These are phyloP conservation scores for Bombyx mandarina DNA, from an alignment of 1,140 invertebrate genomes.

Conservation along the genomic window DNA sequence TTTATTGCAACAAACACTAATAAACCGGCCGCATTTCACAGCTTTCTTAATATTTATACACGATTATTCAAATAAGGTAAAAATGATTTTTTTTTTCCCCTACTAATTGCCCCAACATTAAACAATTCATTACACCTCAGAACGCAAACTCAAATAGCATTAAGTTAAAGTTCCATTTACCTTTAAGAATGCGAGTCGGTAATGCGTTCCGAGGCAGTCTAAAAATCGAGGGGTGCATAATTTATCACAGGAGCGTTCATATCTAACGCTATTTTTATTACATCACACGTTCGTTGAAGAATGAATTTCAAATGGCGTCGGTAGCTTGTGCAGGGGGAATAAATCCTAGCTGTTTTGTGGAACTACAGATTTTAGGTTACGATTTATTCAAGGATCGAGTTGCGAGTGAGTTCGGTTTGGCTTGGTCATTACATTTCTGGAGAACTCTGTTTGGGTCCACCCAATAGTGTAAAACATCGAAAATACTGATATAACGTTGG, in stretches of 20 bases:
- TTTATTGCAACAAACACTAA: too few relatives aligned
- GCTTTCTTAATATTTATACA: too few relatives aligned
- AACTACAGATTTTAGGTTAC: too few relatives aligned
- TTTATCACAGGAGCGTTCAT: slow-evolving; percentile 55
- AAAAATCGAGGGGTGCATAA: slow-evolving; percentile 62
- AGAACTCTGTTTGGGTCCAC: too few relatives aligned
- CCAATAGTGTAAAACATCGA: too few relatives aligned
- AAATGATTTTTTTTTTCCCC: not conserved
- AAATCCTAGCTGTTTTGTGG: slow-evolving; percentile 24
- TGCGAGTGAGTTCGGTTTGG: too few relatives aligned
- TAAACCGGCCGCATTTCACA: too few relatives aligned
- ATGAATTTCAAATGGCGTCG: slow-evolving; percentile 66
- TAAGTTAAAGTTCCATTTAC: slow-evolving; percentile 41
- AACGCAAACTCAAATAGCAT: too few relatives aligned
- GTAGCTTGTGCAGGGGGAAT: slow-evolving; percentile 61
- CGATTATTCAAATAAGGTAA: too few relatives aligned
- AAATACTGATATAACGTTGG: too few relatives aligned
- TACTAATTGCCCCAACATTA: not conserved
- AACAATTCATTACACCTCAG: slow-evolving; percentile 16
- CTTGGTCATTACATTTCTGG: too few relatives aligned
- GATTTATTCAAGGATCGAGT: too few relatives aligned
- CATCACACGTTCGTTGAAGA: slow-evolving; percentile 63
- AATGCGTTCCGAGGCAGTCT: slow-evolving; percentile 58
- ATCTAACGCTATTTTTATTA: slow-evolving; percentile 64
- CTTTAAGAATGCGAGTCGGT: slow-evolving; percentile 46